Conservation (phyloP, 2,888 invertebrate species). For the Drosophila anomalata region DNA sequence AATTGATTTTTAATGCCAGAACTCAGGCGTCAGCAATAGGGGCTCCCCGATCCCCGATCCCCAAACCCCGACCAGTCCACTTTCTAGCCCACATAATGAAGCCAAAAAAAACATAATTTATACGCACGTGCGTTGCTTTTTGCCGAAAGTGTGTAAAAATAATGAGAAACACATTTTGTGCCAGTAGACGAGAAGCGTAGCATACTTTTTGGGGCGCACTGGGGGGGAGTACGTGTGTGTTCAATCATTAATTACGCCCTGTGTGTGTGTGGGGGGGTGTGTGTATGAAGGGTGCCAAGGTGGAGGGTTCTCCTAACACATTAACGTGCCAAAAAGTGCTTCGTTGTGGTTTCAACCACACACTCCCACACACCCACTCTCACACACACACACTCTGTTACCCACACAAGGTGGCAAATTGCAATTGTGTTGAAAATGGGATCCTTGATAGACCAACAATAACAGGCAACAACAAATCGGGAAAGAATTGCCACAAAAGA, state of each 20-base stretch:
- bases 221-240: constrained; percentile 32
- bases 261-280: constrained; percentile 12
- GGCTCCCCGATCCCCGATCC: constrained; percentile 6
- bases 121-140: constrained; percentile 49
- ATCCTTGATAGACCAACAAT: constrained; percentile 63
- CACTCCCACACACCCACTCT: constrained; percentile 7
- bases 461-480: constrained; percentile 17
- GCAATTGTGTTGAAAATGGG: constrained; percentile 68
- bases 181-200: constrained; percentile 62
- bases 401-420: not conserved
- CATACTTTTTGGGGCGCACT: constrained; percentile 57
- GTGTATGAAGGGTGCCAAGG: constrained; percentile 18
- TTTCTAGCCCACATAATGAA: constrained; percentile 61
- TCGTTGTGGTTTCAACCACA: constrained; percentile 66
- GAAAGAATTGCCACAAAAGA: constrained; percentile 41
- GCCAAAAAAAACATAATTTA: constrained; percentile 71
- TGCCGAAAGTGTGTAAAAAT: constrained; percentile 57
- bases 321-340: constrained; percentile 73
- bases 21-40: constrained; percentile 43
- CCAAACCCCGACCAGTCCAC: not conserved
- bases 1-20: constrained; percentile 76
- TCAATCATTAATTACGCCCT: constrained; percentile 71
- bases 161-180: constrained; percentile 76
- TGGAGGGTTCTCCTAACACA: constrained; percentile 56
- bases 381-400: constrained; percentile 5